These are phyloP conservation scores for Drymonia ruficornis DNA, from an alignment of 2,888 invertebrate genomes.

Conservation along the genomic window DNA sequence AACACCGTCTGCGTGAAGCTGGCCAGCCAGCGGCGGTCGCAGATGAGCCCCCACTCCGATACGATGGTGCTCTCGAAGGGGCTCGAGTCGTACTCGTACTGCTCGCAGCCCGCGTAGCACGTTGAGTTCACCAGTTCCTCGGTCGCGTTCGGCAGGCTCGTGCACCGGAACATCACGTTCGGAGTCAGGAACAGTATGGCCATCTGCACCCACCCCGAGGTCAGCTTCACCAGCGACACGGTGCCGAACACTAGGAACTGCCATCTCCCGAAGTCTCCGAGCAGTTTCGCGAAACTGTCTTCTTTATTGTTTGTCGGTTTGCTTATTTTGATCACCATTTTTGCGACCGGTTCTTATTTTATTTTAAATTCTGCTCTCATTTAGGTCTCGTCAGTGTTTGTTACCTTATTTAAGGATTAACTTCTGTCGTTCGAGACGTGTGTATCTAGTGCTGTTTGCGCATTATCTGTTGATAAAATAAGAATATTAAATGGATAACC, in stretches of 20 bases:
- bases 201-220: conserved; percentile 91
- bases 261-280: conserved; percentile 87
- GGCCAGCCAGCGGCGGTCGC: conserved; percentile 86
- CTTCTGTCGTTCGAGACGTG: neutral
- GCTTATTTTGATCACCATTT: conserved; percentile 58
- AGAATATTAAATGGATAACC: neutral
- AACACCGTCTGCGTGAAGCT: conserved; percentile 89
- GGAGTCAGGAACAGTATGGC: conserved; percentile 90
- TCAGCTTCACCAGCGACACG: conserved; percentile 89
- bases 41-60: conserved; percentile 91
- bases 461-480: conserved; percentile 2
- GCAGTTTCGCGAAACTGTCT: conserved; percentile 62
- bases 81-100: conserved; percentile 85
- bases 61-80: conserved; percentile 88
- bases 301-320: conserved; percentile 48
- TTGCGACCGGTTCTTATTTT: conserved; percentile 12
- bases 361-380: too few species aligned
- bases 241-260: conserved; percentile 87
- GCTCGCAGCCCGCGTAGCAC: conserved; percentile 82
- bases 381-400: neutral
- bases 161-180: conserved; percentile 82
- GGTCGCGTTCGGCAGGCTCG: conserved; percentile 57
- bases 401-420: neutral
- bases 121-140: conserved; percentile 51
- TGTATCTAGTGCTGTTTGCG: neutral